These are phyloP conservation scores for Trichogramma dendrolimi DNA, from an alignment of 2,888 invertebrate genomes.

Conservation along the genomic window DNA sequence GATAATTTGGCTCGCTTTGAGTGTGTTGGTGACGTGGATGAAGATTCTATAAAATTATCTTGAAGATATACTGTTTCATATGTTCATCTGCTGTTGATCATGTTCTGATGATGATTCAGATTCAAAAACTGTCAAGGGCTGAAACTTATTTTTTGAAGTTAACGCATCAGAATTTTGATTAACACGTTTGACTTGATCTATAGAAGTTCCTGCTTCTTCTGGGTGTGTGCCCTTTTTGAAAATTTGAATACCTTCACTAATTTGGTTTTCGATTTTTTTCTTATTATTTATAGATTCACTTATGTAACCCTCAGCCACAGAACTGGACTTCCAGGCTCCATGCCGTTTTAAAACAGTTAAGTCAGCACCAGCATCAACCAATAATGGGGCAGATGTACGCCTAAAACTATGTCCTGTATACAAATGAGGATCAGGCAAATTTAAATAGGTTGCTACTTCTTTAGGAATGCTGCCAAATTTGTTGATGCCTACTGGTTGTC, in stretches of 20 bases:
- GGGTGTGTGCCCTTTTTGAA: too few relatives aligned
- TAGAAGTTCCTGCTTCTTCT: too few relatives aligned
- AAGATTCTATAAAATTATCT: too few relatives aligned
- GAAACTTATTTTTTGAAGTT: too few relatives aligned
- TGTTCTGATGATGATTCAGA: too few relatives aligned
- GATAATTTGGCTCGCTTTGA: too few relatives aligned
- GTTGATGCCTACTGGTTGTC: slow-evolving; percentile 4
- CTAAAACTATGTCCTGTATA: slow-evolving; percentile 11
- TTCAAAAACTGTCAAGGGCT: too few relatives aligned
- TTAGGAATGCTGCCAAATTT: slow-evolving; percentile 7
- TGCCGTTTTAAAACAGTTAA: background rate
- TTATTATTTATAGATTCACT: slow-evolving; percentile 2
- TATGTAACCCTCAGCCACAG: background rate
- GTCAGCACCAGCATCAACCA: slow-evolving; percentile 5
- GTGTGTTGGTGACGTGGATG: too few relatives aligned
- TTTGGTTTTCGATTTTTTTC: background rate
- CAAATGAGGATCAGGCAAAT: background rate
- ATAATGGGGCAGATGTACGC: background rate
- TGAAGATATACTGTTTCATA: too few relatives aligned
- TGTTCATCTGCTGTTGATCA: too few relatives aligned
- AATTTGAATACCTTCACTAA: background rate
- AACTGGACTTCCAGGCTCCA: slow-evolving; percentile 4
- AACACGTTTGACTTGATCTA: too few relatives aligned
- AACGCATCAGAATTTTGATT: too few relatives aligned
- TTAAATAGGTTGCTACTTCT: slow-evolving; percentile 1